phyloP scores from a whole-genome alignment of 2,113 vertebrate species.

The Butastur rufipennis region DNA sequence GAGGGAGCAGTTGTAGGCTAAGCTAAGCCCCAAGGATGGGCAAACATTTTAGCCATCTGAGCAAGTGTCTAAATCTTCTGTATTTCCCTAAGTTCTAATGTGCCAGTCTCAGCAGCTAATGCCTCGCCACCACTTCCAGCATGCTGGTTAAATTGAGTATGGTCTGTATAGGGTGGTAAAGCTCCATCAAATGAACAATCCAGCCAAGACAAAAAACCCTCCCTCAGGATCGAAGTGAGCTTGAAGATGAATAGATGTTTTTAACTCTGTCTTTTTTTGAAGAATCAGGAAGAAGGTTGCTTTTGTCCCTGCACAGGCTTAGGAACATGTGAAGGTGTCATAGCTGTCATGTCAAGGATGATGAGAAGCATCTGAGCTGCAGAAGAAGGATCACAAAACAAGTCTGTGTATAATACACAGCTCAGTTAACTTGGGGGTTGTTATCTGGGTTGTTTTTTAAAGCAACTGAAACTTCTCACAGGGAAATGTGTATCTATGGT shows the following conservation, averaged over 20 bases:
- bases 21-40: background rate
- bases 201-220: background rate
- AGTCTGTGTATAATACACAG: background rate
- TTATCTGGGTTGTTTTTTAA: background rate
- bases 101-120: background rate
- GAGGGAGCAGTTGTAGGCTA: background rate
- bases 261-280: background rate
- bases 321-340: background rate
- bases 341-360: background rate
- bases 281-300: background rate
- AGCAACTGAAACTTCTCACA: background rate
- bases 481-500: background rate
- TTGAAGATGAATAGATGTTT: background rate
- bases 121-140: background rate
- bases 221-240: background rate
- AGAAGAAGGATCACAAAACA: background rate
- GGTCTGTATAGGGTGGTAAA: background rate
- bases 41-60: background rate
- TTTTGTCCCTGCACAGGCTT: background rate
- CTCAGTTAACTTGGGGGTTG: background rate
- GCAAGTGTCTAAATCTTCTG: background rate
- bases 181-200: background rate
- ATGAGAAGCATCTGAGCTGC: background rate
- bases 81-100: background rate
- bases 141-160: background rate